Conservation (phyloP, 2,113 vertebrate genomes). For the Girardinichthys multiradiatus region DNA sequence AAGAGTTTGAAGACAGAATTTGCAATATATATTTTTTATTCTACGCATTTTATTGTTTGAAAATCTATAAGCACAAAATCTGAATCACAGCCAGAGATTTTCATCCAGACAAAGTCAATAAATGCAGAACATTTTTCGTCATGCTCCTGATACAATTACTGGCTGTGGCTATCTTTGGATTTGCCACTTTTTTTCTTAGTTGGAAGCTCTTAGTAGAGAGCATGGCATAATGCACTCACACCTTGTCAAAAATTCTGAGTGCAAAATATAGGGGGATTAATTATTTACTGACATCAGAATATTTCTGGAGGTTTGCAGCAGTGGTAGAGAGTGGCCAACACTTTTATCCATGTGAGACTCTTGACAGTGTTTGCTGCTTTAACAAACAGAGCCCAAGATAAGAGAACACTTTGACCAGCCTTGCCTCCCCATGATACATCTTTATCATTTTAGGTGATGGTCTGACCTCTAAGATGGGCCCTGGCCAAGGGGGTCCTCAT, state of each 20-base stretch:
- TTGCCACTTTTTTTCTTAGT: slow-evolving; percentile 39
- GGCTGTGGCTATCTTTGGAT: slow-evolving; percentile 39
- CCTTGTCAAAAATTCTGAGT: slow-evolving; percentile 74
- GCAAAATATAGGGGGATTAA: slow-evolving; percentile 82
- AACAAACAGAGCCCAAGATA: slow-evolving; percentile 79
- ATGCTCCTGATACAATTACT: slow-evolving; percentile 12
- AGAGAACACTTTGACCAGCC: slow-evolving; percentile 80
- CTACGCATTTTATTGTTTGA: not conserved
- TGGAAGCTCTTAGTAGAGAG: slow-evolving; percentile 37
- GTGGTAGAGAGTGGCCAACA: slow-evolving; percentile 67
- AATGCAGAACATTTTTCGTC: not conserved
- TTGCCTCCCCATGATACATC: slow-evolving; percentile 81
- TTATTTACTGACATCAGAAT: slow-evolving; percentile 79
- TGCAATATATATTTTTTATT: no score
- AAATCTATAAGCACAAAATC: not conserved
- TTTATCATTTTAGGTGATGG: slow-evolving; percentile 86
- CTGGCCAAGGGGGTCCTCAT: slow-evolving; percentile 79
- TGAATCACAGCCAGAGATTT: not conserved
- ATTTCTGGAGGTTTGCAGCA: slow-evolving; percentile 74
- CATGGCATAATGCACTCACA: slow-evolving; percentile 64
- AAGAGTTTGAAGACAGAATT: no score
- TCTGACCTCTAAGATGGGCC: slow-evolving; percentile 80
- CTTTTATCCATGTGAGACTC: slow-evolving; percentile 79
- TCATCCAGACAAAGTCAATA: slow-evolving; percentile 3
- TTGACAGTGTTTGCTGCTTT: slow-evolving; percentile 78